These are phyloP conservation scores for Lumbricus terrestris DNA, from an alignment of 2,888 invertebrate genomes.

Conservation along the genomic window DNA sequence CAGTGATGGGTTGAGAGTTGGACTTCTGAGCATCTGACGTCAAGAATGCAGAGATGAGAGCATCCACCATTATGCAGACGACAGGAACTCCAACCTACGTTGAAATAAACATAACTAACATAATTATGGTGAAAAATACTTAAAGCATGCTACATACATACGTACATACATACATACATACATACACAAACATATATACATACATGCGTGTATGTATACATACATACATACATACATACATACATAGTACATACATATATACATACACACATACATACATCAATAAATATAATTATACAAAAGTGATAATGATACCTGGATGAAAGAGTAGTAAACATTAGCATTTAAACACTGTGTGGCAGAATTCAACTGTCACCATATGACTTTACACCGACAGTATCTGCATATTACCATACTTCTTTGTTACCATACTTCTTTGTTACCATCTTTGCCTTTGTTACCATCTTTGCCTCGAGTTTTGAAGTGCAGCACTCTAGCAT, in stretches of 20 bases:
- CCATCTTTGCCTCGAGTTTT: background rate
- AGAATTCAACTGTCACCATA: background rate
- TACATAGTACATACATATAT: no score
- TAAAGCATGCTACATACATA: no score
- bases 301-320: background rate
- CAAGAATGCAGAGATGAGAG: slow-evolving; percentile 75
- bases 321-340: background rate
- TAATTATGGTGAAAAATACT: background rate
- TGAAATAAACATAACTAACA: background rate
- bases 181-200: no score
- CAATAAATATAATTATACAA: no score
- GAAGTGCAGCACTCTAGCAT: background rate
- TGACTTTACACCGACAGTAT: background rate
- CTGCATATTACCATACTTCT: no score
- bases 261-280: no score
- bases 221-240: no score
- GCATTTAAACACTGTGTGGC: background rate
- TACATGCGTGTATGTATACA: no score
- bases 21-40: slow-evolving; percentile 31
- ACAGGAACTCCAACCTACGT: slow-evolving; percentile 63
- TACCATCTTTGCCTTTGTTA: background rate
- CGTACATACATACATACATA: no score
- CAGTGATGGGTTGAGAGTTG: slow-evolving; percentile 47
- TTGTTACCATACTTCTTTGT: no score
- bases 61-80: slow-evolving; percentile 80